Base-by-base conservation (phyloP, 1,140 invertebrate genomes). In the Wasmannia auropunctata region DNA sequence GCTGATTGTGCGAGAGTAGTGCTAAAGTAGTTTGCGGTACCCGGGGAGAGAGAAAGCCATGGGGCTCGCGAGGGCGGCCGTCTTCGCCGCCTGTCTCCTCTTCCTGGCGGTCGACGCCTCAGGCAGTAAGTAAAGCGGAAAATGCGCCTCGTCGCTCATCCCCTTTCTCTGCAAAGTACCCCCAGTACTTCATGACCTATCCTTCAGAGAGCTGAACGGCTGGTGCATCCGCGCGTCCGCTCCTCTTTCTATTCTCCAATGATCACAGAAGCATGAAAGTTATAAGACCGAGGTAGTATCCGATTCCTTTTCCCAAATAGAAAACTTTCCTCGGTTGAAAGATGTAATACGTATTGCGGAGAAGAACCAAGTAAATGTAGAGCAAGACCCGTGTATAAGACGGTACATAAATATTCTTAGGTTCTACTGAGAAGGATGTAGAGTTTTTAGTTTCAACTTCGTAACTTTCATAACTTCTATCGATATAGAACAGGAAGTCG, bases 61-160 rank as follows among this genome's bases (percentile, higher is more conserved):
- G 94, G 92, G 92, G 91, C 92, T 92, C 85, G 60, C 85, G 90
- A 90, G 91, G 89, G 91, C 91, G 91, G 19, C 69, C 81, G 67
- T 90, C 37, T 46, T 51, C 56, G 54, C 93, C 75, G 89, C 90
- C 72, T 93, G 91, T 91, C 88, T 93, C 65, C 83, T 94, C 2
- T 83, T 93, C 19, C 88, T 91, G 67, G 87, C 91, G 31, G 88
- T 58, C 8, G 63, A 28, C 31, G 86, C 74, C 43, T 81, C 76
- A 10, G 70, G 67, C 51, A 43, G 88, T 90, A 86, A 90, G 88
- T 79, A 72, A 40, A 34, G 37, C 75, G 37, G 60, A 76, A 56
- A 54, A 76, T 28, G n/a, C 28, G 19, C 37, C 37, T 16, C 28
- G 11, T 74, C 25, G 51, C 51, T 31, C 37, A 14, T 72, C 25